These are phyloP conservation scores for Phymorhynchus buccinoides DNA, from an alignment of 1,140 invertebrate species.

Conservation along the genomic window DNA sequence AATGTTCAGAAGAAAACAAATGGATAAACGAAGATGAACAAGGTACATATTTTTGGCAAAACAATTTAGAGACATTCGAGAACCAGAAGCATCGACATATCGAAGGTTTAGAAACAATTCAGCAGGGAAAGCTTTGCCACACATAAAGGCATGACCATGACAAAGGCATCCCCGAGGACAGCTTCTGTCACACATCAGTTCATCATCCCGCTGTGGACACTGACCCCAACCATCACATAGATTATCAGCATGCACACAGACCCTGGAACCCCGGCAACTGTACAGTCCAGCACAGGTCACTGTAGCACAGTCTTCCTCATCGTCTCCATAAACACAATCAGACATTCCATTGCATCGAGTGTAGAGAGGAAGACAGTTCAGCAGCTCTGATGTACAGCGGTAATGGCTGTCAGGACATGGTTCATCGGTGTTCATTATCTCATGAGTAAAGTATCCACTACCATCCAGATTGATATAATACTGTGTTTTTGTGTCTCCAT, in stretches of 20 bases:
- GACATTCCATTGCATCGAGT: background rate
- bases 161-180: constrained; percentile 49
- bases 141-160: constrained; percentile 2
- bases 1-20: background rate
- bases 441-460: background rate
- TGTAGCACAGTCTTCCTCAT: background rate
- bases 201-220: constrained; percentile 43
- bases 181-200: constrained; percentile 29
- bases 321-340: background rate
- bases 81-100: background rate
- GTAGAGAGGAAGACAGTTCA: constrained; percentile 3
- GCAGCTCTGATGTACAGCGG: background rate
- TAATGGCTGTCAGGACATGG: constrained; percentile 13
- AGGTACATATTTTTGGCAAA: background rate
- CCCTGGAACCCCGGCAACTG: background rate
- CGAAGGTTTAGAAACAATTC: background rate
- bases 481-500: too few species aligned
- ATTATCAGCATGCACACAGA: constrained; percentile 17
- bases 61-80: background rate
- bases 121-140: background rate
- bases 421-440: background rate
- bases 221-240: constrained; percentile 32
- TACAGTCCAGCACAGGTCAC: background rate
- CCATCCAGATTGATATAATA: constrained; percentile 1
- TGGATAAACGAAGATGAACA: background rate